These are phyloP conservation scores for Ctenomys sociabilis DNA, from an alignment of 2,113 vertebrate genomes.

Conservation along the genomic window DNA sequence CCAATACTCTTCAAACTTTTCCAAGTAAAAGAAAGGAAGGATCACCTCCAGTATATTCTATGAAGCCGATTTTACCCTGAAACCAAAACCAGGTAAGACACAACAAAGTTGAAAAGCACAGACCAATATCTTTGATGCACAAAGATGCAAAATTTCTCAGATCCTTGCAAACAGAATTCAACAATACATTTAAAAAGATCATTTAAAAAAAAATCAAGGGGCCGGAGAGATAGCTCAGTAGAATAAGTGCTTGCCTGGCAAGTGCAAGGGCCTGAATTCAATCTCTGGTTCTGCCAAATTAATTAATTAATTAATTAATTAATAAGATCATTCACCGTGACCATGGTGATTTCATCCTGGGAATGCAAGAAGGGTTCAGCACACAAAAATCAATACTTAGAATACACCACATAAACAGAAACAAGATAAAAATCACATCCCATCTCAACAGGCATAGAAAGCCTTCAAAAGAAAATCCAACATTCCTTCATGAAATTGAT, in stretches of 20 bases:
- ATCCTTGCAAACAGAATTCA: not conserved
- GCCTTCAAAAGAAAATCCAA: not conserved
- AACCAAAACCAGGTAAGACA: not conserved
- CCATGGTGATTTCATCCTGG: not conserved
- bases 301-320: too few relatives aligned
- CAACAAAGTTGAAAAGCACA: not conserved
- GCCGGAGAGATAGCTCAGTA: too few relatives aligned
- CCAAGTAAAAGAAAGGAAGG: not conserved
- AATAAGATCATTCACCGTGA: not conserved
- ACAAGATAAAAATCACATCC: not conserved
- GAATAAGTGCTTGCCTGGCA: too few relatives aligned
- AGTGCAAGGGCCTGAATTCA: too few relatives aligned
- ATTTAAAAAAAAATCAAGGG: not conserved
- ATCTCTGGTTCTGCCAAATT: too few relatives aligned
- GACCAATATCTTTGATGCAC: not conserved
- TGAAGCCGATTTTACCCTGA: not conserved
- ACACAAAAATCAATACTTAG: not conserved
- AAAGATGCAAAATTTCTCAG: not conserved
- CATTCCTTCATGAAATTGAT: not conserved
- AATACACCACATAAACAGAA: not conserved
- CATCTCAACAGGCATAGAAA: not conserved
- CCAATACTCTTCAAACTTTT: not conserved
- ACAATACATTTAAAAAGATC: not conserved
- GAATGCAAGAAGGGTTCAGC: not conserved
- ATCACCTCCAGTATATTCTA: not conserved